Evolutionary conservation across 2,888 invertebrate species (phyloP), one percentile per base, ranked within the genome.

Genomic region (Rambutsinella grinnellia): DNA sequence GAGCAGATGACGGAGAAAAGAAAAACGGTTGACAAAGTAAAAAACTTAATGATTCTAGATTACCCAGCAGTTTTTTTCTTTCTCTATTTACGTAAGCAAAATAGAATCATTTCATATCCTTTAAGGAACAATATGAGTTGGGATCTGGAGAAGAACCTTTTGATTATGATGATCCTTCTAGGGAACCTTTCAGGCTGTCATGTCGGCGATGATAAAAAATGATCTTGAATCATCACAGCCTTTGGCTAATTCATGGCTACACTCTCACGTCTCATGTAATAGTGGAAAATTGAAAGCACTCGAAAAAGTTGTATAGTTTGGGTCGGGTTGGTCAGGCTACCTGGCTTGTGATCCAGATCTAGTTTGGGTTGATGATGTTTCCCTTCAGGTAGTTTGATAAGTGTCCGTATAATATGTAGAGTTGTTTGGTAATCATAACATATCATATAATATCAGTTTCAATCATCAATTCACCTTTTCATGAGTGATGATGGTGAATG

Each of bases 131-230:
- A n/a, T n/a, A n/a, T n/a, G 26, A 44, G 51, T 67, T n/a, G 49
- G 8, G 24, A 36, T 17, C 46, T 46, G 44, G 21, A 15, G 21
- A 3, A 51, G 67, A 28, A 46, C 54, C 51, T 51, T 44, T n/a
- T 44, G 65, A 66, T 66, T 65, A 67, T 67, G 67, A 67, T 67
- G 74, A 49, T 75, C 36, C 6, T 36, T 13, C 13, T n/a, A n/a
- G n/a, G n/a, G n/a, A n/a, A n/a, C 62, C 74, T 75, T 67, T 75
- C 74, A 75, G 67, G 67, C 67, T 75, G 74, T 75, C 74, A 75
- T 75, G 74, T 75, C 74, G 74, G 74, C 74, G 67, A 75, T 75
- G 67, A n/a, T 75, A 75, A 75, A 75, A 75, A 75, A 75, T 75
- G 74, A 75, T 75, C 74, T 75, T 75, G 74, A 75, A 75, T 75